phyloP scores from a whole-genome alignment of 2,888 invertebrate species.

The Graphium colonna region DNA sequence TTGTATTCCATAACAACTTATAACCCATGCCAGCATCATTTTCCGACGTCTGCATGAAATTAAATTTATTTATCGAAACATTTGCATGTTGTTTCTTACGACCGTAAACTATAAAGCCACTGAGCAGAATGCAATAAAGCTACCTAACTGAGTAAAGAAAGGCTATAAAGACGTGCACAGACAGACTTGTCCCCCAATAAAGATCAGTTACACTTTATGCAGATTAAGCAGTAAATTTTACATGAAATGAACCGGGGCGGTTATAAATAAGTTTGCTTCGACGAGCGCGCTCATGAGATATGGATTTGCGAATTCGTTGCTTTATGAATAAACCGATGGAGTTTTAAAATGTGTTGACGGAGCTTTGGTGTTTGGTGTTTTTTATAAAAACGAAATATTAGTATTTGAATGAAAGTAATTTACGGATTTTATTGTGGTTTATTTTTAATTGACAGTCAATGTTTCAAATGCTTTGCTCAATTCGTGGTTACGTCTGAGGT shows the following conservation, averaged over 20 bases:
- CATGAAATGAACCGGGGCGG: neutral
- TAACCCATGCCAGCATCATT: no score
- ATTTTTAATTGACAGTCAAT: no score
- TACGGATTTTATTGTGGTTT: no score
- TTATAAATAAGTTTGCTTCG: neutral
- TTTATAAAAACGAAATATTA: no score
- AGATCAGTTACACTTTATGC: neutral
- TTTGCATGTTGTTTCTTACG: neutral
- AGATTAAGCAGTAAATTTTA: slow-evolving; percentile 2
- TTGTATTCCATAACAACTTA: no score
- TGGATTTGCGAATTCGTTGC: no score
- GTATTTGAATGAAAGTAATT: no score
- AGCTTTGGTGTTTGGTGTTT: no score
- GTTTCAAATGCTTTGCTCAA: no score
- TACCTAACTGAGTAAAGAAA: neutral
- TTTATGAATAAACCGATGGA: no score
- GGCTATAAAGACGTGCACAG: neutral
- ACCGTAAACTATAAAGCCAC: neutral
- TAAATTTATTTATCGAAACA: neutral
- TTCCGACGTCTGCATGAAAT: neutral
- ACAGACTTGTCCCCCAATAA: neutral
- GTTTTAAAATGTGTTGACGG: no score
- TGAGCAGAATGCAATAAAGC: neutral
- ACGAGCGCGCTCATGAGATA: neutral
- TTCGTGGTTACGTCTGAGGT: no score